Conservation (phyloP, 2,888 invertebrate species). For the Ochropacha duplaris region DNA sequence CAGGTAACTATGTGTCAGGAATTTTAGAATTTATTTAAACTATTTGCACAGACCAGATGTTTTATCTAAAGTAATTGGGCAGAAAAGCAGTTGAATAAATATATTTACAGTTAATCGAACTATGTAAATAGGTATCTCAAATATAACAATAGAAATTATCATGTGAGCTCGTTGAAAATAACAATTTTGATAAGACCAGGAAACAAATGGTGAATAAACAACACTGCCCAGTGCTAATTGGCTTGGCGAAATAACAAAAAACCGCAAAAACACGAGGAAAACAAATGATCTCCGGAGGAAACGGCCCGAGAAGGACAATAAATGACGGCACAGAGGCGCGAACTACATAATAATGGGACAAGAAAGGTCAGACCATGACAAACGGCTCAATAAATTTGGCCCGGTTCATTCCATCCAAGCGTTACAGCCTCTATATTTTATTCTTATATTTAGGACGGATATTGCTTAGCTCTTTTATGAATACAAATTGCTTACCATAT, state of each 20-base stretch:
- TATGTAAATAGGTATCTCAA: neutral
- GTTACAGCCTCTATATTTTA: neutral
- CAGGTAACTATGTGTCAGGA: neutral
- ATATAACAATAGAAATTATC: neutral
- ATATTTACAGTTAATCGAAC: neutral
- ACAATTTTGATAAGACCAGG: slow-evolving; percentile 11
- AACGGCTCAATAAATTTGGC: slow-evolving; percentile 38
- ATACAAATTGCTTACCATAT: slow-evolving; percentile 1
- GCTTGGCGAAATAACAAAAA: slow-evolving; percentile 25
- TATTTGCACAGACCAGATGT: neutral
- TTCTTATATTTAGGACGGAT: neutral
- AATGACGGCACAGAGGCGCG: slow-evolving; percentile 36
- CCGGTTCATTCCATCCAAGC: slow-evolving; percentile 16
- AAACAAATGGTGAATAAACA: slow-evolving; percentile 26
- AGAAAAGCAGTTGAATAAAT: slow-evolving; percentile 7
- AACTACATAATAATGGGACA: slow-evolving; percentile 47
- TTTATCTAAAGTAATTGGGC: neutral
- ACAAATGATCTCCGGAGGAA: slow-evolving; percentile 32
- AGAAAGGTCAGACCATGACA: slow-evolving; percentile 44
- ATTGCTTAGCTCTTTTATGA: neutral
- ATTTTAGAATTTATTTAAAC: neutral
- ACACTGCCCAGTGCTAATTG: slow-evolving; percentile 24
- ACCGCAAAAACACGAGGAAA: slow-evolving; percentile 39
- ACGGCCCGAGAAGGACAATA: slow-evolving; percentile 31
- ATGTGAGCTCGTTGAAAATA: slow-evolving; percentile 4